Percentiles rank a stretch among this genome's conserved stretches.
These are phyloP conservation scores for Sebastes nivosus DNA, from an alignment of 2,797 vertebrate species.

Conservation along the genomic window DNA sequence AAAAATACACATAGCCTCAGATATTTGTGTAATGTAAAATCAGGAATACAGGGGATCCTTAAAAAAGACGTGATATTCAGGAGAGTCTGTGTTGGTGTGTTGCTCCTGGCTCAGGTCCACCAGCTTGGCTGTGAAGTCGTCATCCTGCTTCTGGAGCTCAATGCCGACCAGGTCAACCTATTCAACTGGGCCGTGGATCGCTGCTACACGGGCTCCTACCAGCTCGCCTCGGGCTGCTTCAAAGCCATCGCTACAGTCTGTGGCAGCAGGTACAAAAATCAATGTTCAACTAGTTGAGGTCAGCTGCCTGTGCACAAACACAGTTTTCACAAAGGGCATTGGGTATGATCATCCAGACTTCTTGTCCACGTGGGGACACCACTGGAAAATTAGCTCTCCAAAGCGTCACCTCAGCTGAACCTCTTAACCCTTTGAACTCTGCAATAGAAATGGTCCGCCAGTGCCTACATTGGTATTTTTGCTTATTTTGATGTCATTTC, in stretches of 20 bases:
- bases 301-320: background rate
- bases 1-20: background rate
- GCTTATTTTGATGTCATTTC: too few species aligned
- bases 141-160: constrained; percentile 93
- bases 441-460: too few species aligned
- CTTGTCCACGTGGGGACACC: constrained; percentile 7
- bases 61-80: background rate
- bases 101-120: constrained; percentile 86
- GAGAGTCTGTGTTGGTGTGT: background rate
- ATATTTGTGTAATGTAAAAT: constrained; percentile 10
- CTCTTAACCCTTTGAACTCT: too few species aligned
- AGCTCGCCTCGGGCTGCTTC: constrained; percentile 96
- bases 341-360: background rate
- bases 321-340: background rate
- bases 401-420: constrained; percentile 16
- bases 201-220: constrained; percentile 96
- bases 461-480: too few species aligned
- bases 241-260: constrained; percentile 97
- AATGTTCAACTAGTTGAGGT: background rate
- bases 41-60: background rate
- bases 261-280: constrained; percentile 89
- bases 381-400: constrained; percentile 16
- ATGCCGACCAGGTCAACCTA: constrained; percentile 95
- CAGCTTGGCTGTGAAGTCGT: constrained; percentile 97
- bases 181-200: constrained; percentile 99